phyloP scores from a whole-genome alignment of 2,888 invertebrate genomes.

The Syrphus vitripennis region DNA sequence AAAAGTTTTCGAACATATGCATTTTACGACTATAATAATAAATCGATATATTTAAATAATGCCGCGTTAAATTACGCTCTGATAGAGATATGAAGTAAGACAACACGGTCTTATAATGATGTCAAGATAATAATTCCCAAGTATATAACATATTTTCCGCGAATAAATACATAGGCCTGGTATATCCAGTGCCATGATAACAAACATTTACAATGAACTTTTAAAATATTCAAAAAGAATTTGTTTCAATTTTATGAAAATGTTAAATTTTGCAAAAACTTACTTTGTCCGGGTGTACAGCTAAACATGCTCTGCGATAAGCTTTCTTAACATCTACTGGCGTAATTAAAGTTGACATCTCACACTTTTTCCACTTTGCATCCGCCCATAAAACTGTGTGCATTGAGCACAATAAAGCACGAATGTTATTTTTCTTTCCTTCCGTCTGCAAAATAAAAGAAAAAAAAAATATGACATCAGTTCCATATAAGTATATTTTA shows the following conservation, averaged over 20 bases:
- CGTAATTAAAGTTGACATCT: constrained; percentile 96
- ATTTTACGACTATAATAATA: too few relatives aligned
- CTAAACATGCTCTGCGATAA: constrained; percentile 96
- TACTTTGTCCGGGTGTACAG: constrained; percentile 99
- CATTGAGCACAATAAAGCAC: constrained; percentile 96
- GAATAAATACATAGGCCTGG: too few relatives aligned
- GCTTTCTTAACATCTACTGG: constrained; percentile 97
- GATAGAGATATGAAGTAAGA: too few relatives aligned
- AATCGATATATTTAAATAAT: too few relatives aligned
- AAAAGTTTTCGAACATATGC: too few relatives aligned
- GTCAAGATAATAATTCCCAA: too few relatives aligned
- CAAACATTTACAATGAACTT: too few relatives aligned
- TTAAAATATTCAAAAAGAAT: constrained; percentile 74
- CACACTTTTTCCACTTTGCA: constrained; percentile 94
- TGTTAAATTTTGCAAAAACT: constrained; percentile 63
- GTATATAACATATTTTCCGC: too few relatives aligned
- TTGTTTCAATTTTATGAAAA: constrained; percentile 65
- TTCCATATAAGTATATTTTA: neutral
- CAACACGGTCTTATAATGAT: too few relatives aligned
- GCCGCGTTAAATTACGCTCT: too few relatives aligned
- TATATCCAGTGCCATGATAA: too few relatives aligned
- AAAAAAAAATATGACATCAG: neutral
- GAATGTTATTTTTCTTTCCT: constrained; percentile 97
- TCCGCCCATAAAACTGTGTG: constrained; percentile 97
- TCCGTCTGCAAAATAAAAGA: constrained; percentile 85